These are phyloP conservation scores for Aethes cnicana DNA, from an alignment of 2,888 invertebrate species.

Conservation along the genomic window DNA sequence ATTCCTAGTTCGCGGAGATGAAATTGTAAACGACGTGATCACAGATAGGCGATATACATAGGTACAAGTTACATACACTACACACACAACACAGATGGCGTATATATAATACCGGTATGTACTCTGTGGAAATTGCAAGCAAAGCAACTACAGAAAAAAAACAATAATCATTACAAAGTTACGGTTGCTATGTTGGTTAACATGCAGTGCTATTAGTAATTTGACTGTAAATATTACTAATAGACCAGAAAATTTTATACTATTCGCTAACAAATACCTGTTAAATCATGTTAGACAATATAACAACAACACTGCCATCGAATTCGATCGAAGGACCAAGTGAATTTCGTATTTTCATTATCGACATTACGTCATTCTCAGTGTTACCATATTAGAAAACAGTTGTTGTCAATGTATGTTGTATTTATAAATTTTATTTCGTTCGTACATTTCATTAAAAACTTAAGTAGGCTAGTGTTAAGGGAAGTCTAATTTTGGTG, in stretches of 20 bases:
- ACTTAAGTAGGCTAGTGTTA: constrained; percentile 24
- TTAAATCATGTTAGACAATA: too few species aligned
- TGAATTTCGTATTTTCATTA: too few species aligned
- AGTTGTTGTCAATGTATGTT: constrained; percentile 18
- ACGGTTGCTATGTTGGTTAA: background rate
- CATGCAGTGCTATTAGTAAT: background rate
- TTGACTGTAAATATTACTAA: background rate
- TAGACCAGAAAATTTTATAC: background rate
- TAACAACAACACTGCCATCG: too few species aligned
- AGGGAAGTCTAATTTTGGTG: constrained; percentile 27
- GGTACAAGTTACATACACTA: background rate
- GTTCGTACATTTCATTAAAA: background rate
- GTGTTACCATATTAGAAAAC: background rate
- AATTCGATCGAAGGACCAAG: too few species aligned
- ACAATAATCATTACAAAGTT: background rate
- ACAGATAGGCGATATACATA: background rate
- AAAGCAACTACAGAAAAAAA: background rate
- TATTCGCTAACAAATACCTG: too few species aligned
- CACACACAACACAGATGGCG: too few species aligned
- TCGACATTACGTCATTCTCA: too few species aligned
- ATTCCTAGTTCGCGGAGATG: constrained; percentile 22
- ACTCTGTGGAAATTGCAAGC: background rate
- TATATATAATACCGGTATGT: too few species aligned
- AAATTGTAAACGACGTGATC: constrained; percentile 13
- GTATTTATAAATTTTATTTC: too few species aligned